Evolutionary conservation across 1,140 invertebrate species (phyloP).

Genomic region (Drosophila sucinea): DNA sequence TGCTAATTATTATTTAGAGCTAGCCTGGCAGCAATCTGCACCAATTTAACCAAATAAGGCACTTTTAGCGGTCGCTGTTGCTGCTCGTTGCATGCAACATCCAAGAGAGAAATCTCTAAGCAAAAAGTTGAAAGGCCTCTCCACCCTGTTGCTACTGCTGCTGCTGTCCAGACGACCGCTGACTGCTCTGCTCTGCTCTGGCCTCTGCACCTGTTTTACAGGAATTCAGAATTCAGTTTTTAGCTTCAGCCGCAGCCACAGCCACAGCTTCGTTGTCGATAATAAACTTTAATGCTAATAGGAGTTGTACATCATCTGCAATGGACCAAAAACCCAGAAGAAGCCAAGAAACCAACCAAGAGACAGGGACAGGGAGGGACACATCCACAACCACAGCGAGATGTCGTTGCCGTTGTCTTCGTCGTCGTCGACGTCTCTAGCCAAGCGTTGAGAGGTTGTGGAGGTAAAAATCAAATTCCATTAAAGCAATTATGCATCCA

Average conservation of each 20-base stretch:
- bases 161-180: conserved; percentile 9
- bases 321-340: conserved; percentile 71
- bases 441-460: conserved; percentile 45
- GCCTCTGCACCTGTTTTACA: conserved; percentile 75
- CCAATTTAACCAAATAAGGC: conserved; percentile 82
- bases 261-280: conserved; percentile 68
- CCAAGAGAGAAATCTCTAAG: conserved; percentile 71
- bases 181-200: conserved; percentile 9
- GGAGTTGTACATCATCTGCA: conserved; percentile 79
- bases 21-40: conserved; percentile 75
- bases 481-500: conserved; percentile 74
- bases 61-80: conserved; percentile 69
- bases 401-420: conserved; percentile 31
- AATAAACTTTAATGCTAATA: conserved; percentile 82
- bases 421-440: conserved; percentile 32
- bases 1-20: conserved; percentile 82
- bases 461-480: conserved; percentile 74
- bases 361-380: conserved; percentile 8
- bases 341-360: conserved; percentile 24
- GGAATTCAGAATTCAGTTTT: conserved; percentile 67
- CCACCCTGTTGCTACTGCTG: conserved; percentile 22
- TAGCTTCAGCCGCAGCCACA: no score
- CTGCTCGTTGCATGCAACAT: conserved; percentile 62
- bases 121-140: conserved; percentile 74
- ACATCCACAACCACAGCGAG: neutral